phyloP scores from a whole-genome alignment of 2,797 vertebrate genomes.

The Micrastur ruficollis region DNA sequence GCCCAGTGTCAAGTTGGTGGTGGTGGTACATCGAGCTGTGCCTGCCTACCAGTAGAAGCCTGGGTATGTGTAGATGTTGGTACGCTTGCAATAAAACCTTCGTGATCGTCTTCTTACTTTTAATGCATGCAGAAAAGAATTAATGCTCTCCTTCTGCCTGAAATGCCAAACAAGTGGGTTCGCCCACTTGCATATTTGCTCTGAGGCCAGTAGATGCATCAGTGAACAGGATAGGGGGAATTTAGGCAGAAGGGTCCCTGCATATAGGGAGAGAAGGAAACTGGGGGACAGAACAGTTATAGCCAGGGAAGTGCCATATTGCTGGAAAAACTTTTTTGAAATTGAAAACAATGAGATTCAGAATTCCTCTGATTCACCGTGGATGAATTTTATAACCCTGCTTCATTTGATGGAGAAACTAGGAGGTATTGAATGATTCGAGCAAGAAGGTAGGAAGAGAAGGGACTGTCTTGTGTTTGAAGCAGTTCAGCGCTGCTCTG shows the following conservation, averaged over 20 bases:
- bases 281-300: background rate
- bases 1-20: background rate
- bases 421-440: background rate
- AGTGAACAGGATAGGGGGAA: background rate
- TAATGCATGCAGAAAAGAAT: rapidly evolving
- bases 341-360: background rate
- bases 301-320: background rate
- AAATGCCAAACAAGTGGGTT: background rate
- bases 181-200: background rate
- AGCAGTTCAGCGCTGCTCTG: background rate
- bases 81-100: background rate
- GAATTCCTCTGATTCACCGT: background rate
- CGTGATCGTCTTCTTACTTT: background rate
- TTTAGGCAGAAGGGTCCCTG: background rate
- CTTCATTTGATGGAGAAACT: background rate
- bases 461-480: background rate
- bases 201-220: background rate
- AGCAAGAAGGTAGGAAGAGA: background rate
- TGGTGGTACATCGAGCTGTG: background rate
- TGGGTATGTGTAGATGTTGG: background rate
- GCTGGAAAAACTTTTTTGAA: background rate
- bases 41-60: background rate
- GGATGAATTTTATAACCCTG: background rate
- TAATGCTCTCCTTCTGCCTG: background rate
- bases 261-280: background rate